A percentile compares a stretch with the other conserved stretches of the same genome.
Evolutionary conservation across 2,113 vertebrate genomes (phyloP).

Genomic region (Apistogramma diplotaenia): DNA sequence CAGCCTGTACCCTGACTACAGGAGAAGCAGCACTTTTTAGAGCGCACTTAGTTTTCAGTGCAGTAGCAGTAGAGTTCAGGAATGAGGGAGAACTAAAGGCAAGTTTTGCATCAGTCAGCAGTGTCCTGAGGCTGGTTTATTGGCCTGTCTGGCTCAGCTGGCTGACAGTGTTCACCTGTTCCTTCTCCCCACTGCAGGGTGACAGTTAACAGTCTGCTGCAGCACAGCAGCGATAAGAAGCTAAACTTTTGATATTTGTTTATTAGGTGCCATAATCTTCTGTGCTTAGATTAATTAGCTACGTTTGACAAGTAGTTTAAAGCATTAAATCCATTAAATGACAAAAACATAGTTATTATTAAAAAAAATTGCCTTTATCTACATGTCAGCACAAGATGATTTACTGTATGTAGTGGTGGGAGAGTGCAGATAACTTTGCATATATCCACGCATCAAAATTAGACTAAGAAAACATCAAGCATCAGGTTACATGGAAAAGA

Average conservation of each 20-base stretch:
- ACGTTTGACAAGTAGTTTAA: not conserved
- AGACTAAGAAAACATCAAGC: conserved; percentile 11
- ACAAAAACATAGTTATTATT: not conserved
- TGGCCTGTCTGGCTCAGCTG: conserved; percentile 34
- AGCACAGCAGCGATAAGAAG: not conserved
- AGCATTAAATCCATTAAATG: not conserved
- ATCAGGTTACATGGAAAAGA: conserved; percentile 23
- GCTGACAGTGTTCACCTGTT: conserved; percentile 59
- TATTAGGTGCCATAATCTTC: not conserved
- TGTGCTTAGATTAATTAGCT: not conserved
- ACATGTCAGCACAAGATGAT: not conserved
- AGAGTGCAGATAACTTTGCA: not conserved
- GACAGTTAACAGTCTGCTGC: conserved; percentile 12
- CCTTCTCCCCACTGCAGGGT: conserved; percentile 14
- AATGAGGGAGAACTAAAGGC: conserved; percentile 39
- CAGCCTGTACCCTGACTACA: not conserved
- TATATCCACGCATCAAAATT: conserved; percentile 21
- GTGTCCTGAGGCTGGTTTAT: conserved; percentile 44
- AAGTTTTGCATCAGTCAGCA: conserved; percentile 56
- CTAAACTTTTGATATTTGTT: not conserved
- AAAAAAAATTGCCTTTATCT: not conserved
- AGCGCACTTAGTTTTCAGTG: conserved; percentile 8
- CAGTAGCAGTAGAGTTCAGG: conserved; percentile 8
- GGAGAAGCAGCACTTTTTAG: not conserved
- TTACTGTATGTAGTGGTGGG: not conserved